These are phyloP conservation scores for Xiphophorus maculatus DNA, from an alignment of 2,113 vertebrate genomes.

Conservation along the genomic window DNA sequence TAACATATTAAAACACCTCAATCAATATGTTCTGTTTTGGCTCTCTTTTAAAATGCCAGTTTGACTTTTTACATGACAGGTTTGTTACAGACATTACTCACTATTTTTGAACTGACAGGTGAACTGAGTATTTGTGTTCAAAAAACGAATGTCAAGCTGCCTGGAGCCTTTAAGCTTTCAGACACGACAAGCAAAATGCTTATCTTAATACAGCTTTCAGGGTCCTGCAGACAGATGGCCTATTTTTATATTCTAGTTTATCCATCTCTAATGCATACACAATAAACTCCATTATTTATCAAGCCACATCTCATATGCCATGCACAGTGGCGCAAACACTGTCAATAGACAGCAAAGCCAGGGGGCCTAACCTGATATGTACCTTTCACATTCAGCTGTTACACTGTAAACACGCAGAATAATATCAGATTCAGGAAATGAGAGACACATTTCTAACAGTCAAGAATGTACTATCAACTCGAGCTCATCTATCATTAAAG, in stretches of 20 bases:
- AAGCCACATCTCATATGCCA: conserved; percentile 33
- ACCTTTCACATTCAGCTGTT: conserved; percentile 5
- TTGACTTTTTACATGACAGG: not conserved
- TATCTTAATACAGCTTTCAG: conserved; percentile 24
- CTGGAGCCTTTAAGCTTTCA: conserved; percentile 14
- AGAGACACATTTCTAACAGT: conserved; percentile 38
- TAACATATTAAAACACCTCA: not conserved
- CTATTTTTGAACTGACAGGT: not conserved
- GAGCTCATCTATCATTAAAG: conserved; percentile 75
- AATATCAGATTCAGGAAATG: conserved; percentile 26
- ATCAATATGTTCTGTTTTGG: no score
- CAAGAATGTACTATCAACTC: conserved; percentile 60
- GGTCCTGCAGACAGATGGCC: conserved; percentile 39
- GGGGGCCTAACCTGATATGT: conserved; percentile 14
- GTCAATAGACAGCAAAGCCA: conserved; percentile 19
- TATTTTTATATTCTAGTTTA: conserved; percentile 29
- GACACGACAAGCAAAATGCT: conserved; percentile 15
- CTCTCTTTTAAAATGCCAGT: not conserved
- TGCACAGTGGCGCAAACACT: conserved; percentile 22
- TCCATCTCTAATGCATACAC: conserved; percentile 34
- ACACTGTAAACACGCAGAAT: conserved; percentile 34
- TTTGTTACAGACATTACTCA: not conserved
- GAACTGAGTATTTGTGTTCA: conserved; percentile 5
- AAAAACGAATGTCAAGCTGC: conserved; percentile 8
- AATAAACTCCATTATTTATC: conserved; percentile 56